These are phyloP conservation scores for Meloidogyne chitwoodi DNA, from an alignment of 1,140 invertebrate species.

Conservation along the genomic window DNA sequence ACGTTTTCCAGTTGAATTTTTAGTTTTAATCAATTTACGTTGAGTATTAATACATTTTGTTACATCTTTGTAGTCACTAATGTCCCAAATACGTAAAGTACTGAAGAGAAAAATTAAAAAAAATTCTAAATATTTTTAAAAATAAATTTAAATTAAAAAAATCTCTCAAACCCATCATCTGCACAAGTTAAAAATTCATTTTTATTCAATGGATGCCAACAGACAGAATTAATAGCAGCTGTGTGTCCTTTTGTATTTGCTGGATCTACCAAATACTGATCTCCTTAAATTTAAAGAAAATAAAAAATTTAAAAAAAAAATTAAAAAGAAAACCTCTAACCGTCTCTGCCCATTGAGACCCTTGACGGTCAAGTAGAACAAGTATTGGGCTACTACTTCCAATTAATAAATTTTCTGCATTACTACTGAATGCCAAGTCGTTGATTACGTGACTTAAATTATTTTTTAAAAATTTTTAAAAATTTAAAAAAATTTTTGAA, in stretches of 20 bases:
- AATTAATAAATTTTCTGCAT: conserved; percentile 81
- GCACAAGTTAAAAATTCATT: conserved; percentile 92
- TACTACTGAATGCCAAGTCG: conserved; percentile 81
- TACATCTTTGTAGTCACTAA: conserved; percentile 68
- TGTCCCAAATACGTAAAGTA: conserved; percentile 83
- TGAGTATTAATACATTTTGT: conserved; percentile 66
- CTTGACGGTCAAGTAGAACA: conserved; percentile 82
- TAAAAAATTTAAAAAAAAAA: not conserved
- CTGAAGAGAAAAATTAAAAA: conserved; percentile 58
- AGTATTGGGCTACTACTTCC: conserved; percentile 27
- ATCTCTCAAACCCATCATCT: conserved; percentile 69
- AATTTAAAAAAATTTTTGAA: not conserved
- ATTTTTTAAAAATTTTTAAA: conserved; percentile 1
- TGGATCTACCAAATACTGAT: conserved; percentile 93
- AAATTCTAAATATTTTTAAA: not conserved
- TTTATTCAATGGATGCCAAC: conserved; percentile 84
- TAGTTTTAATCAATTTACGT: conserved; percentile 80
- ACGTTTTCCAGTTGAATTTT: conserved; percentile 80
- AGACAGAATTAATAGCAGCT: conserved; percentile 80
- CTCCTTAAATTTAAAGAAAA: conserved; percentile 63
- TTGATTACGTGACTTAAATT: conserved; percentile 76
- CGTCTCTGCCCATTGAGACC: conserved; percentile 89
- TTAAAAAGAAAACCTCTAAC: conserved; percentile 68
- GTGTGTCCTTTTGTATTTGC: conserved; percentile 90
- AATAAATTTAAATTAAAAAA: conserved; percentile 20